phyloP scores from a whole-genome alignment of 2,888 invertebrate species.

The Caenorhabditis sp. region DNA sequence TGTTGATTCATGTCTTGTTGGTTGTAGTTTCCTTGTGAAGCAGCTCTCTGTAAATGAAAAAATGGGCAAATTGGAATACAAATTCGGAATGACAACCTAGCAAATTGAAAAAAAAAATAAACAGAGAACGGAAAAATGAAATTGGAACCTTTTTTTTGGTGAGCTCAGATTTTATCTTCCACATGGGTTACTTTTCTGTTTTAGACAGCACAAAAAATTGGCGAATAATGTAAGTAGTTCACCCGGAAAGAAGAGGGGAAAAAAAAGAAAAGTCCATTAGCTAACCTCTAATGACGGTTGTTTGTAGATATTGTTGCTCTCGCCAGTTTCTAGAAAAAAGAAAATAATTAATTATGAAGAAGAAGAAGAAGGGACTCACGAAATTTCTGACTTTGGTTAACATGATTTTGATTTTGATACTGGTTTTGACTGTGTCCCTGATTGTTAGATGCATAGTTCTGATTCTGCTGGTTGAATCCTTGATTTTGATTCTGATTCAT shows the following conservation, averaged over 20 bases:
- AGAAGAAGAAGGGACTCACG: constrained; percentile 19
- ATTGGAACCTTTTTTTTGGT: neutral
- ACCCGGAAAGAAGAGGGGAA: neutral
- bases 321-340: constrained; percentile 1
- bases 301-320: constrained; percentile 5
- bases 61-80: neutral
- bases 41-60: neutral
- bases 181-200: neutral
- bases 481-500: neutral
- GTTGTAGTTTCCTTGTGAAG: constrained; percentile 3
- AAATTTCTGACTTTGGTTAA: constrained; percentile 11
- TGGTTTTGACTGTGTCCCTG: constrained; percentile 20
- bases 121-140: neutral
- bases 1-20: constrained; percentile 11
- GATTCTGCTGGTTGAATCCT: neutral
- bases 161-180: neutral
- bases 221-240: neutral
- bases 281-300: constrained; percentile 38
- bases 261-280: neutral
- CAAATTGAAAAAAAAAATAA: neutral
- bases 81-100: no score
- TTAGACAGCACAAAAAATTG: neutral
- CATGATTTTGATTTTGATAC: constrained; percentile 45
- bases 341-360: neutral
- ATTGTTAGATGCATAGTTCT: constrained; percentile 5